Percentiles rank a stretch among this genome's conserved stretches.
These are phyloP conservation scores for Apis dorsata DNA, from an alignment of 1,140 invertebrate species.

Conservation along the genomic window DNA sequence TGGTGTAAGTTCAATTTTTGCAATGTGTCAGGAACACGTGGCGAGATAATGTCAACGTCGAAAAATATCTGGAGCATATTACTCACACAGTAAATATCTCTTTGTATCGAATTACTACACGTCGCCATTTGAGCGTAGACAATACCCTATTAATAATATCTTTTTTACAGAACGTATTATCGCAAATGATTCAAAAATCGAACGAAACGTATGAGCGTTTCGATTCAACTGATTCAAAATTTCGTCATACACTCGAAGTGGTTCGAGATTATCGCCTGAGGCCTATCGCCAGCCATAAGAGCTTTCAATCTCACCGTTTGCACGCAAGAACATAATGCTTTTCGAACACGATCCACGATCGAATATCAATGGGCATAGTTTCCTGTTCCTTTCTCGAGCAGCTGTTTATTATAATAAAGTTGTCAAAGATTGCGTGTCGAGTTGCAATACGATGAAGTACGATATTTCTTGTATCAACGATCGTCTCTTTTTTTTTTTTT, in stretches of 20 bases:
- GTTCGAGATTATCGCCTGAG: not conserved
- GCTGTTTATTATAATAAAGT: conserved; percentile 60
- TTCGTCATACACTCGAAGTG: not conserved
- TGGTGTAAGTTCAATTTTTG: not conserved
- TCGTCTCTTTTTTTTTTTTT: not conserved
- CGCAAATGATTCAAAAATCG: not conserved
- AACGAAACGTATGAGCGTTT: not conserved
- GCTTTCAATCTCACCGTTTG: not conserved
- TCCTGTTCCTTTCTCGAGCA: conserved; percentile 7
- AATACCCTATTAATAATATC: not conserved
- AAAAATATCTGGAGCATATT: not conserved
- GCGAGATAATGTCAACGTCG: not conserved
- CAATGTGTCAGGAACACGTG: not conserved
- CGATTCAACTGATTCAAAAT: not conserved
- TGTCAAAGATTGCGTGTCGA: conserved; percentile 58
- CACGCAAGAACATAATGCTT: conserved; percentile 31
- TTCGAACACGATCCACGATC: conserved; percentile 45
- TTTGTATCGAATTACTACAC: not conserved
- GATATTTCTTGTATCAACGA: conserved; percentile 19
- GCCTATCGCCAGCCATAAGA: not conserved
- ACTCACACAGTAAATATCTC: not conserved
- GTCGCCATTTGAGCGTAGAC: not conserved
- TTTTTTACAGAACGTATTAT: not conserved
- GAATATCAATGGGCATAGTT: conserved; percentile 54
- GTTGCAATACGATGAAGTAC: conserved; percentile 10